A percentile compares a stretch with the other conserved stretches of the same genome.
Evolutionary conservation across 2,797 vertebrate species (phyloP).

Genomic region (Siniperca obscura): DNA sequence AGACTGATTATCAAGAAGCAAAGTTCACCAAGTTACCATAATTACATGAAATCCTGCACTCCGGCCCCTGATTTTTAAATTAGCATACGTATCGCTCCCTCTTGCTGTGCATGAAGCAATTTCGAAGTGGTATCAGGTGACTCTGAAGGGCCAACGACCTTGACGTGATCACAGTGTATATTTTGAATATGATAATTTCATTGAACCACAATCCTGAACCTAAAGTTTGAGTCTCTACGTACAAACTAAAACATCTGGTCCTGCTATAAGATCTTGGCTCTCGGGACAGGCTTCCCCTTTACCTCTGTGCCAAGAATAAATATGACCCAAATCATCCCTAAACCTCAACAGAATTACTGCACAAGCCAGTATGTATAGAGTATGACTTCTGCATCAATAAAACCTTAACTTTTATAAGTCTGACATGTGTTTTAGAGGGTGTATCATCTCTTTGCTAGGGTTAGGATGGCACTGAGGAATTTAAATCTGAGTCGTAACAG

Average conservation of each 20-base stretch:
- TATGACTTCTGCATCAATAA: constrained; percentile 20
- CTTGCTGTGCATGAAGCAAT: constrained; percentile 54
- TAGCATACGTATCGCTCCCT: constrained; percentile 55
- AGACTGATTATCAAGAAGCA: constrained; percentile 77
- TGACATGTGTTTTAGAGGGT: constrained; percentile 33
- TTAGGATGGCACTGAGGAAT: constrained; percentile 48
- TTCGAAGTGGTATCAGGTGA: constrained; percentile 74
- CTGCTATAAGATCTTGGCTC: constrained; percentile 70
- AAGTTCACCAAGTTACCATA: constrained; percentile 73
- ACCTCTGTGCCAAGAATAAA: constrained; percentile 74
- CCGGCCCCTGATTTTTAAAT: constrained; percentile 64
- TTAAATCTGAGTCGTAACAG: constrained; percentile 22
- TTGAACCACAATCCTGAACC: constrained; percentile 57
- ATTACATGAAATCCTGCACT: constrained; percentile 73
- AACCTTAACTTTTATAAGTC: constrained; percentile 14
- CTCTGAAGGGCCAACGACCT: constrained; percentile 56
- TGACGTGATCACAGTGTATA: constrained; percentile 70
- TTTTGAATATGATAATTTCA: constrained; percentile 81
- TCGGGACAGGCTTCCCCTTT: constrained; percentile 61
- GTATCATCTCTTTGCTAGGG: constrained; percentile 41
- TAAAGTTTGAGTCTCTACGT: constrained; percentile 53
- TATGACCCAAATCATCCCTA: constrained; percentile 63
- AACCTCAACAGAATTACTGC: constrained; percentile 43
- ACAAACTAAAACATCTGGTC: constrained; percentile 78
- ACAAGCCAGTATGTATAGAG: constrained; percentile 18